Conservation (phyloP, 2,888 invertebrate genomes). For the Nasonia oneida region DNA sequence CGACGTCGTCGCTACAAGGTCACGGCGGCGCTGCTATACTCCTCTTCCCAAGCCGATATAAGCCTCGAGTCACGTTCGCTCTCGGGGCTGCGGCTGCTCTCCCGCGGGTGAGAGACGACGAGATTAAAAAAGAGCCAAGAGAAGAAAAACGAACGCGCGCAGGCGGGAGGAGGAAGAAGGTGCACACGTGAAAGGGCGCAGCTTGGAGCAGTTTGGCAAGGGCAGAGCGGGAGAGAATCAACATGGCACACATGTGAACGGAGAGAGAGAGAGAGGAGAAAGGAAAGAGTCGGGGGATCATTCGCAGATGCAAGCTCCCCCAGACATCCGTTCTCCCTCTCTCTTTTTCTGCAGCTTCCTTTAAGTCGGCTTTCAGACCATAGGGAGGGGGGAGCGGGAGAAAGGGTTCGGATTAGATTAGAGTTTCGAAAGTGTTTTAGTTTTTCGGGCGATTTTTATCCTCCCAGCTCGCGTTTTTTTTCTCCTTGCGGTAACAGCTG, state of each 20-base stretch:
- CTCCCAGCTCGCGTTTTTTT: neutral
- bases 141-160: constrained; percentile 1
- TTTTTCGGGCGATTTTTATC: constrained; percentile 41
- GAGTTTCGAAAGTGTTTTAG: constrained; percentile 50
- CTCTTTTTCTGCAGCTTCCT: neutral
- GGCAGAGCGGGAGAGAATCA: constrained; percentile 39
- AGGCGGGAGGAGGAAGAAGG: neutral
- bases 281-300: constrained; percentile 46
- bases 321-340: constrained; percentile 35
- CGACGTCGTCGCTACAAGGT: constrained; percentile 63
- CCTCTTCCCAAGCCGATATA: constrained; percentile 38
- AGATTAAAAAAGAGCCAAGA: constrained; percentile 54
- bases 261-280: neutral
- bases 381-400: neutral
- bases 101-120: constrained; percentile 34
- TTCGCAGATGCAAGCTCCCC: constrained; percentile 46
- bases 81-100: neutral
- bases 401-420: constrained; percentile 48
- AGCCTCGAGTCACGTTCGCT: constrained; percentile 64
- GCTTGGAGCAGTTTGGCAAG: neutral
- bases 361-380: constrained; percentile 33
- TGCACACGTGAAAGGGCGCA: constrained; percentile 42
- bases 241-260: constrained; percentile 16
- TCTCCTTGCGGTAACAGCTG: neutral
- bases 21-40: constrained; percentile 48